phyloP scores from a whole-genome alignment of 2,113 vertebrate species.

The Alexandromys fortis region DNA sequence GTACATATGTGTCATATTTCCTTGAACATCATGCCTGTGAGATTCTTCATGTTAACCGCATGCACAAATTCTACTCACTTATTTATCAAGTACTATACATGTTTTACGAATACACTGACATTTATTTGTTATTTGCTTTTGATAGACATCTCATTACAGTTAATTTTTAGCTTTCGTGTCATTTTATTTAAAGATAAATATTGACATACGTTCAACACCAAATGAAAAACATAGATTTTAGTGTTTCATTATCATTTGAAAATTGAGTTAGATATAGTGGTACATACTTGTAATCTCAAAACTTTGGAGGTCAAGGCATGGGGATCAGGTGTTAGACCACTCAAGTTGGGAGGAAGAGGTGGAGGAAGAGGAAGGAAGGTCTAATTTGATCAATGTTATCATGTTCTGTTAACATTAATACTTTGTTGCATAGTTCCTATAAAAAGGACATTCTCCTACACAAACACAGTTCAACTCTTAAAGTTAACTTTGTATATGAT shows the following conservation, averaged over 20 bases:
- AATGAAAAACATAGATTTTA: background rate
- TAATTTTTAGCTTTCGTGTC: background rate
- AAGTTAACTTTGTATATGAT: background rate
- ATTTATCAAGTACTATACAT: background rate
- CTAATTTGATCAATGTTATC: background rate
- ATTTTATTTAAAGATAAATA: conserved; percentile 18
- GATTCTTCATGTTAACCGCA: background rate
- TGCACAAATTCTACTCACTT: background rate
- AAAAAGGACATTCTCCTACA: background rate
- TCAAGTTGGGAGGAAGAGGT: background rate
- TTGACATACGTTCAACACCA: background rate
- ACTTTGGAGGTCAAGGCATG: background rate
- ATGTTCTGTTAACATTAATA: background rate
- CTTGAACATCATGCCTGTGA: background rate
- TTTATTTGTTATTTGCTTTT: background rate
- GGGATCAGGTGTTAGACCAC: too few relatives aligned
- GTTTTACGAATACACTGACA: background rate
- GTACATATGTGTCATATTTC: background rate
- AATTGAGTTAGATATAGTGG: background rate
- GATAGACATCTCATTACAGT: background rate
- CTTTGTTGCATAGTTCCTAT: background rate
- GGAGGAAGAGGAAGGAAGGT: background rate
- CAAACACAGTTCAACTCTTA: background rate
- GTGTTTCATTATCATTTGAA: background rate
- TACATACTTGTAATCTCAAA: background rate